A percentile compares a stretch with the other conserved stretches of the same genome.
Evolutionary conservation across 2,888 invertebrate species (phyloP).

Genomic region (Abrostola triplasia): DNA sequence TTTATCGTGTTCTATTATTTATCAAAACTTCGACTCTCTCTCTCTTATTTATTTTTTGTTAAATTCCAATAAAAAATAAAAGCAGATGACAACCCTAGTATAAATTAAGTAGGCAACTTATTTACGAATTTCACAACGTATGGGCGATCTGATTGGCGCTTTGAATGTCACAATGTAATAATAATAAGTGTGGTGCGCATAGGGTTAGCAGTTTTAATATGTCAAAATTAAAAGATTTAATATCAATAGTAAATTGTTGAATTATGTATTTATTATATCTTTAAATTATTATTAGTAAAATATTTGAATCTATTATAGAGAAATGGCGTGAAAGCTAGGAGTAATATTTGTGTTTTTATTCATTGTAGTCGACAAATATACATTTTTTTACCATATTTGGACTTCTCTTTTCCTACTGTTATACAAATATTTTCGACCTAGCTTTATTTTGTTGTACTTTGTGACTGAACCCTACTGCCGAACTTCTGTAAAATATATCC

Average conservation of each 20-base stretch:
- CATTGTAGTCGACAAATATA: conserved; percentile 6
- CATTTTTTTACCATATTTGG: conserved; percentile 25
- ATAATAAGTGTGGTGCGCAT: conserved; percentile 20
- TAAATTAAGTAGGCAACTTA: not conserved
- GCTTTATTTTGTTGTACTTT: conserved; percentile 23
- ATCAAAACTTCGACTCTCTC: too few relatives aligned
- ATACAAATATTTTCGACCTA: conserved; percentile 24
- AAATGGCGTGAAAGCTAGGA: conserved; percentile 8
- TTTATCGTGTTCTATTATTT: too few relatives aligned
- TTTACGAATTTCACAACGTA: conserved; percentile 6
- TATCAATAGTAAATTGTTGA: conserved; percentile 27
- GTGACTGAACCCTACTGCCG: conserved; percentile 56
- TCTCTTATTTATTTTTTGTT: too few relatives aligned
- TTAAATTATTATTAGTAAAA: conserved; percentile 35
- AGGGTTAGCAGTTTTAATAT: conserved; percentile 15
- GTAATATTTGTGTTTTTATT: conserved; percentile 19
- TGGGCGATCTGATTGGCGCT: conserved; percentile 5
- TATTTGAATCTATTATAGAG: conserved; percentile 15
- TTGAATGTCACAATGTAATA: conserved; percentile 29
- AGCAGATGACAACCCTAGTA: conserved; percentile 3
- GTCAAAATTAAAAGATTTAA: conserved; percentile 5
- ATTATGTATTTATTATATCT: conserved; percentile 19
- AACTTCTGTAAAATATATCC: conserved; percentile 44
- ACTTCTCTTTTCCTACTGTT: conserved; percentile 12
- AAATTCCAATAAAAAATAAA: not conserved